These are phyloP conservation scores for Xylota segnis DNA, from an alignment of 2,888 invertebrate genomes.

Conservation along the genomic window DNA sequence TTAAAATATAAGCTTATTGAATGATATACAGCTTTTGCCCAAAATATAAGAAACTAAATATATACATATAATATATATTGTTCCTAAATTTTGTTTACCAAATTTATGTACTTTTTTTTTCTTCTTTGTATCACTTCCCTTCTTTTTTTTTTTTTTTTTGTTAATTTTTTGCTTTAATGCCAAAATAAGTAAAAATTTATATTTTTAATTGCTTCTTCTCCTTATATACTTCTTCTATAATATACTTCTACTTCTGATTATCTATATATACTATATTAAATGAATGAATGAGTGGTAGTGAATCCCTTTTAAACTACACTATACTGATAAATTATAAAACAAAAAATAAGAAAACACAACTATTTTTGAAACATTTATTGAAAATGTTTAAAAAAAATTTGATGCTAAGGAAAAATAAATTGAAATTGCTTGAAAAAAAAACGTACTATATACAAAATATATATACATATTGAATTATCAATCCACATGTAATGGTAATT, in stretches of 20 bases:
- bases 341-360: conserved; percentile 21
- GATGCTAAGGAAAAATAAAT: conserved; percentile 38
- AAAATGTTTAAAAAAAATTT: conserved; percentile 35
- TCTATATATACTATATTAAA: no score
- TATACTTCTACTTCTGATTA: conserved; percentile 19
- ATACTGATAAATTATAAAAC: conserved; percentile 36
- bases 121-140: not conserved
- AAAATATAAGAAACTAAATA: conserved; percentile 23
- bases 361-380: conserved; percentile 62
- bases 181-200: conserved; percentile 32
- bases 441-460: conserved; percentile 48
- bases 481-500: conserved; percentile 46
- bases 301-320: conserved; percentile 43
- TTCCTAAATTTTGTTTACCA: conserved; percentile 55
- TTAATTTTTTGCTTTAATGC: conserved; percentile 35
- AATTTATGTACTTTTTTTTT: conserved; percentile 14
- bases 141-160: not conserved
- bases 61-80: conserved; percentile 37
- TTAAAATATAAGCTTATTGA: conserved; percentile 40
- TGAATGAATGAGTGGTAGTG: conserved; percentile 22
- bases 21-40: conserved; percentile 56
- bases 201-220: conserved; percentile 22
- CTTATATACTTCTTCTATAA: not conserved
- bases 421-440: conserved; percentile 38
- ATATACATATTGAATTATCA: conserved; percentile 60